Evolutionary conservation across 2,888 invertebrate genomes (phyloP), one percentile per base, ranked within the genome.

Genomic region (Eilema sororculum): DNA sequence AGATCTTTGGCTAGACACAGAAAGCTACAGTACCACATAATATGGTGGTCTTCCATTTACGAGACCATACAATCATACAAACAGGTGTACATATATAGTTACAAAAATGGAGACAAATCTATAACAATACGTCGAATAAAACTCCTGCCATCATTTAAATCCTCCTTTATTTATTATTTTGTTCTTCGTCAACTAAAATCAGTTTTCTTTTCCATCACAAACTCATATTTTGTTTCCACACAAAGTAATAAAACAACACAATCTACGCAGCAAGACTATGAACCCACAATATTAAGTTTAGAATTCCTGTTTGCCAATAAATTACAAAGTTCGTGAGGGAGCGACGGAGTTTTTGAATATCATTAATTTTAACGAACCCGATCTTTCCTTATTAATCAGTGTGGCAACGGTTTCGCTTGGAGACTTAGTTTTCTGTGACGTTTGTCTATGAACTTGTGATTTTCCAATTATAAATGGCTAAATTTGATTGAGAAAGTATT

Each of bases 361-460:
- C 87, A 90, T 89, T 90, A 90, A 88, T 86, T 85, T 86, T 86
- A 86, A 88, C 85, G 84, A 87, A 86, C 81, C 46, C 83, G 81
- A 86, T 87, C 83, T 84, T 77, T 70, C 56, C 20, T 78, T 85
- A 86, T 87, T 87, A 87, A 89, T 85, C 83, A 83, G 71, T 62
- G 73, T 74, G 75, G 63, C 74, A 78, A 75, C 78, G 65, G 74
- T 74, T 73, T 57, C 75, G 71, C 78, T 81, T 75, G 73, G 68
- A 68, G 71, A 64, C 52, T 25, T 22, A 22, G 20, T 60, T n/a
- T n/a, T 60, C 30, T 33, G 25, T 58, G 58, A 58, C 25, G 25
- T 58, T 58, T 58, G 58, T 28, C 58, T 58, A 58, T 60, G 3
- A 60, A 8, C 30, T 20, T 28, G 30, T 20, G 16, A 12, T 57